Base-by-base conservation (phyloP, 2,113 vertebrate genomes). In the Hepsetus odoe region DNA sequence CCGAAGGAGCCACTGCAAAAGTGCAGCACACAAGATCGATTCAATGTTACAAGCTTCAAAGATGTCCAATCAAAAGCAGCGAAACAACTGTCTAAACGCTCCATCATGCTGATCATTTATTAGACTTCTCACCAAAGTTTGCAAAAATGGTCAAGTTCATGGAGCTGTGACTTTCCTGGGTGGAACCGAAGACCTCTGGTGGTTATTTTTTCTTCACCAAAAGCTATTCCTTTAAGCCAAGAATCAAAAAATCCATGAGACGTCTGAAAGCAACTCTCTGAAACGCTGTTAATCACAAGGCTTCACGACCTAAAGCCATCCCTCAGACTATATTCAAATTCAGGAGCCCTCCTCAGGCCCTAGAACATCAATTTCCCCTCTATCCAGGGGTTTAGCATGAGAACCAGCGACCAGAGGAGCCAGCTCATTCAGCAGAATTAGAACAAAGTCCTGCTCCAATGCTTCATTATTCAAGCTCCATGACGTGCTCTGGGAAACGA, bases 391-490 rank as follows among this genome's bases (percentile, higher is more conserved):
- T 82, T 80, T 74, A 71, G 67, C 42, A 16, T 18, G 59, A 65
- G 65, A 70, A 75, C 20, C 30, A 26, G 46, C 26, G 59, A 55
- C 64, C 74, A 12, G 70, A 73, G 68, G 77, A 80, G 46, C 55
- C 53, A 46, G 77, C 44, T 51, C 76, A 71, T 79, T 82, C 77
- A 80, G 42, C 35, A 49, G 74, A 71, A 82, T 82, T 82, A 85
- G 74, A 35, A 65, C 38, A 70, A 77, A 66, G 74, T 78, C 62
- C 55, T 68, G 49, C 76, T 82, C 80, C 79, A 78, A 49, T 30
- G 71, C 73, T 83, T 80, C 74, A 85, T 83, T 80, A 80, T 79
- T 82, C 70, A 70, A 75, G 11, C 30, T 51, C 64, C 77, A 53
- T 58, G 61, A 65, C 28, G 33, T 44, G 70, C 65, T 75, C 28